Conservation (phyloP, 2,797 vertebrate genomes). For the Huso huso region DNA sequence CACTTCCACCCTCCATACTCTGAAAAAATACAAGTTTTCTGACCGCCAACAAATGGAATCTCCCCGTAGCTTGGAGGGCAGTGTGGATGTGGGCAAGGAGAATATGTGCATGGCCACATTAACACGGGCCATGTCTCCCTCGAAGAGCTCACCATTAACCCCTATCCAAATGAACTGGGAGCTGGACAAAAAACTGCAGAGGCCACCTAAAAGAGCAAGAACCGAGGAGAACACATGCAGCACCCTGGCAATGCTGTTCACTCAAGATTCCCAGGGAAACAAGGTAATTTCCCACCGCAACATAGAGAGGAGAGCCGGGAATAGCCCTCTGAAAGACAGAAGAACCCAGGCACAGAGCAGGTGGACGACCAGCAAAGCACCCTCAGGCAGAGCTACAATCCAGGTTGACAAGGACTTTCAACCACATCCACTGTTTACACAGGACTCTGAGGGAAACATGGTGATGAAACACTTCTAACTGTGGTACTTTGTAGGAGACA, state of each 20-base stretch:
- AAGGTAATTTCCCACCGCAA: slow-evolving; percentile 65
- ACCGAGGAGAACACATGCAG: slow-evolving; percentile 29
- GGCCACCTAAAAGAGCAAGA: slow-evolving; percentile 23
- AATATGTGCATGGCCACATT: not conserved
- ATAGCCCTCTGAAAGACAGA: slow-evolving; percentile 40
- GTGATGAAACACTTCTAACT: slow-evolving; percentile 73
- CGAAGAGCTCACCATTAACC: slow-evolving; percentile 18
- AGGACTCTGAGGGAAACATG: slow-evolving; percentile 83
- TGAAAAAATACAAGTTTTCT: not conserved
- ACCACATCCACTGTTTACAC: slow-evolving; percentile 70
- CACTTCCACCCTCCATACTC: slow-evolving; percentile 26
- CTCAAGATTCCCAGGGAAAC: slow-evolving; percentile 79
- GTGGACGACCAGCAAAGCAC: not conserved
- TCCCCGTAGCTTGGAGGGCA: not conserved
- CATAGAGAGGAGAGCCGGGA: not conserved
- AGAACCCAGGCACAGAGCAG: slow-evolving; percentile 25
- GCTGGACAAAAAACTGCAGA: slow-evolving; percentile 10
- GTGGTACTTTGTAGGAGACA: too few species aligned
- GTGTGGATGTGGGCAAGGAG: slow-evolving; percentile 13
- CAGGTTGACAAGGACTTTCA: slow-evolving; percentile 28
- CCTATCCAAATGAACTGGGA: slow-evolving; percentile 1
- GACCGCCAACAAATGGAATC: not conserved
- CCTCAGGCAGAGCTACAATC: slow-evolving; percentile 5
- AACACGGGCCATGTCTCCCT: too few species aligned
- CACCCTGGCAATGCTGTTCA: slow-evolving; percentile 59